These are phyloP conservation scores for Drosophila leontia DNA, from an alignment of 1,140 invertebrate species.

Conservation along the genomic window DNA sequence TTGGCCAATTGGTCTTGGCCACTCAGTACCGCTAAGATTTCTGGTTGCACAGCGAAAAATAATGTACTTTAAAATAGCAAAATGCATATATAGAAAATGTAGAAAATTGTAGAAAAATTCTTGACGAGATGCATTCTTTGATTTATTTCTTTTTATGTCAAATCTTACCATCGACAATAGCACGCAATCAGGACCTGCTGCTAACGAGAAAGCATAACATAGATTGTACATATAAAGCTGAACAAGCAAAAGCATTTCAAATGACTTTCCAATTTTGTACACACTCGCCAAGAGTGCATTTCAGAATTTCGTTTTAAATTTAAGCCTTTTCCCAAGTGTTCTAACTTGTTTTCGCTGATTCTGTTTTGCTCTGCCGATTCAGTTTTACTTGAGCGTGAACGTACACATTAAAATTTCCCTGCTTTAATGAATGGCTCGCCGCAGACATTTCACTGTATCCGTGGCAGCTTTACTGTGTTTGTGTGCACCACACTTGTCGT, in stretches of 20 bases:
- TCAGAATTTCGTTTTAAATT: slow-evolving; percentile 5
- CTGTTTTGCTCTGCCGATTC: slow-evolving; percentile 71
- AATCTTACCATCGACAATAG: not conserved
- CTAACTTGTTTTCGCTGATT: slow-evolving; percentile 56
- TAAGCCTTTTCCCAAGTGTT: slow-evolving; percentile 38
- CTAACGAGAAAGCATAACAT: not conserved
- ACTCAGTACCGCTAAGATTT: slow-evolving; percentile 44
- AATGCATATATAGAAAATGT: too few relatives aligned
- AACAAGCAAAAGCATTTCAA: not conserved
- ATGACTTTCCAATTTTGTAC: not conserved
- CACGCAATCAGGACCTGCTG: not conserved
- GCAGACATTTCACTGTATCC: slow-evolving; percentile 27
- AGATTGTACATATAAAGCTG: not conserved
- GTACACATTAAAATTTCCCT: slow-evolving; percentile 76
- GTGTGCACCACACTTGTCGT: slow-evolving; percentile 53
- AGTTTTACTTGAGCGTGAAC: slow-evolving; percentile 82
- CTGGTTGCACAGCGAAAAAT: slow-evolving; percentile 21
- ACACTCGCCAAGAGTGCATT: not conserved
- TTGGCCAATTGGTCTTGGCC: slow-evolving; percentile 48
- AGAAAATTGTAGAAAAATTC: too few relatives aligned
- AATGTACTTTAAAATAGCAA: not conserved
- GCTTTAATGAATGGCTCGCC: slow-evolving; percentile 71
- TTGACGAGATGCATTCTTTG: not conserved
- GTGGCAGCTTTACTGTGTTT: slow-evolving; percentile 21
- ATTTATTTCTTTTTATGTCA: too few relatives aligned